Evolutionary conservation across 2,797 vertebrate species (phyloP).

Genomic region (Cyprinodon diabolis): DNA sequence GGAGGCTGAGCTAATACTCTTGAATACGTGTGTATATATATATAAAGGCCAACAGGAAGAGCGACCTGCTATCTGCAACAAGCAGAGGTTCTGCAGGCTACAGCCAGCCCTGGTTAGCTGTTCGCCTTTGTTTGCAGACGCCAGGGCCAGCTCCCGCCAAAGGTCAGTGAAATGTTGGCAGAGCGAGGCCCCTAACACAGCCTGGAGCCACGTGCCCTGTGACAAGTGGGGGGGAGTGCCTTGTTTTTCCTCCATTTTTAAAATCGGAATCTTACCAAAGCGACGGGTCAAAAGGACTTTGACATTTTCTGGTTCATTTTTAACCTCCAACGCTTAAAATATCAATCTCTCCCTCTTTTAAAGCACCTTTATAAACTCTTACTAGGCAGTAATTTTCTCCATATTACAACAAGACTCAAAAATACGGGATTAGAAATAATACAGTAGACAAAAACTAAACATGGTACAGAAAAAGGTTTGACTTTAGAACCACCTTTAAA

Average conservation of each 20-base stretch:
- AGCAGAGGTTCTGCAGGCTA: conserved; percentile 29
- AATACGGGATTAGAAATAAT: no score
- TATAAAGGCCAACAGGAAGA: conserved; percentile 67
- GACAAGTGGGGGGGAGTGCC: conserved; percentile 36
- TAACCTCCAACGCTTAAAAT: neutral
- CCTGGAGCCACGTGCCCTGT: conserved; percentile 26
- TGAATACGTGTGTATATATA: conserved; percentile 2
- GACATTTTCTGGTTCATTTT: conserved; percentile 11
- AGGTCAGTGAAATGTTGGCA: conserved; percentile 78
- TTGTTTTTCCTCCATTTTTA: conserved; percentile 27
- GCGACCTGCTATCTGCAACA: conserved; percentile 15
- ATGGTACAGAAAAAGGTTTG: no score
- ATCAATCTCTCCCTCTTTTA: no score
- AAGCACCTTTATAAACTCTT: no score
- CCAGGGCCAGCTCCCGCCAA: conserved; percentile 71
- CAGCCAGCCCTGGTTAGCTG: conserved; percentile 33
- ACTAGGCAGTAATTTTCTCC: no score
- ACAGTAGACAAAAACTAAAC: no score
- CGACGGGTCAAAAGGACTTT: neutral
- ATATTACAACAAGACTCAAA: no score
- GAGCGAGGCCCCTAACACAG: conserved; percentile 65
- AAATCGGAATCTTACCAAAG: conserved; percentile 22
- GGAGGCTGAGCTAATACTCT: neutral
- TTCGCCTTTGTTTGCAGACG: conserved; percentile 76
- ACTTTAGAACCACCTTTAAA: no score